Conservation (phyloP, 2,888 invertebrate genomes). For the Latrodectus hesperus region DNA sequence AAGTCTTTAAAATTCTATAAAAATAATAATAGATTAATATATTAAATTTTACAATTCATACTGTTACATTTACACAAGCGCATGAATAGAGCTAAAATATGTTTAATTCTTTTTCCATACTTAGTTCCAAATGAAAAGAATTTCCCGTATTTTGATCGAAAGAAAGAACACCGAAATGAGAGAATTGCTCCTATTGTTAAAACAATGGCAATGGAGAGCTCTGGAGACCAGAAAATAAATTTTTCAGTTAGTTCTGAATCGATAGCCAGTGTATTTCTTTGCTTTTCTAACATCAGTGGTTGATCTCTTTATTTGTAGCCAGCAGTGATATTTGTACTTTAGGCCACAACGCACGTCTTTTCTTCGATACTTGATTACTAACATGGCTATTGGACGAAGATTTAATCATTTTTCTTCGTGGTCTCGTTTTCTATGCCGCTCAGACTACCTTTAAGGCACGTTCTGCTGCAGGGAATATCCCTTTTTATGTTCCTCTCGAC, state of each 20-base stretch:
- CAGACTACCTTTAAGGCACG: slow-evolving; percentile 38
- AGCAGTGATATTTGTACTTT: slow-evolving; percentile 56
- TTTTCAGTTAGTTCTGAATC: slow-evolving; percentile 24
- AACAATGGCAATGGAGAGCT: slow-evolving; percentile 46
- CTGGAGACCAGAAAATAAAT: slow-evolving; percentile 44
- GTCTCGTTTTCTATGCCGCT: slow-evolving; percentile 51
- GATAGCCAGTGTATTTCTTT: slow-evolving; percentile 48
- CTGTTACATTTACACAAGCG: too few species aligned
- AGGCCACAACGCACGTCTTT: slow-evolving; percentile 53
- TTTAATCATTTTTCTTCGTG: slow-evolving; percentile 56
- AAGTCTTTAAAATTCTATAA: too few species aligned
- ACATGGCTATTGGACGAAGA: slow-evolving; percentile 41
- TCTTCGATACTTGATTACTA: slow-evolving; percentile 52
- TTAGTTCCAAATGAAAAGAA: too few species aligned
- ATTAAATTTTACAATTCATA: too few species aligned
- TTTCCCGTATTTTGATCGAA: too few species aligned
- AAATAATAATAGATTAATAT: too few species aligned
- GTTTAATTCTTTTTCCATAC: too few species aligned
- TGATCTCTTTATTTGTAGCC: slow-evolving; percentile 59
- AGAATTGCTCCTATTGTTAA: slow-evolving; percentile 19
- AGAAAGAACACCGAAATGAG: neutral
- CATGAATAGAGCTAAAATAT: too few species aligned
- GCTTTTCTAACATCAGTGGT: slow-evolving; percentile 44
- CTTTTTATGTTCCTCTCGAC: slow-evolving; percentile 45
- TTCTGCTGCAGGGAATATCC: slow-evolving; percentile 39